Conservation (phyloP, 2,113 vertebrate genomes). For the Crotalus helleri region DNA sequence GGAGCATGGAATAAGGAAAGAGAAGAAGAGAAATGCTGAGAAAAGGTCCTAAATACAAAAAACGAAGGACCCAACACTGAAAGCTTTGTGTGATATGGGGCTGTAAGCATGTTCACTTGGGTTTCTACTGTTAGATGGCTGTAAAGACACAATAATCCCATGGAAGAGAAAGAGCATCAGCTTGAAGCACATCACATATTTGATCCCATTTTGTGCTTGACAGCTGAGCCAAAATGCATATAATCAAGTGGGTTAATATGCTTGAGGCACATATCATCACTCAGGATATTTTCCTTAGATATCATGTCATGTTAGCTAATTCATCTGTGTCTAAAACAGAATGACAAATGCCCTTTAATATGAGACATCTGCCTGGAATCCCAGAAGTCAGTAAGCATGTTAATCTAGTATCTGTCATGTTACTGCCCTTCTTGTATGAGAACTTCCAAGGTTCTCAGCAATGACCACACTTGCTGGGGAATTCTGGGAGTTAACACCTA, state of each 20-base stretch:
- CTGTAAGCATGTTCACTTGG: not conserved
- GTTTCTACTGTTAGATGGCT: not conserved
- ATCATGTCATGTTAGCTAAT: not conserved
- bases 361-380: not conserved
- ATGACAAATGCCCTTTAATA: not conserved
- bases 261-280: not conserved
- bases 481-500: not conserved
- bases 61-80: not conserved
- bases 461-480: not conserved
- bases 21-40: not conserved
- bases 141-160: not conserved
- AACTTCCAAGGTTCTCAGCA: not conserved
- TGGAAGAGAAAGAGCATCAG: not conserved
- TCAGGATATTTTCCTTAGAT: not conserved
- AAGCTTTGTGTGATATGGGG: not conserved
- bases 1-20: too few species aligned
- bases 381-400: not conserved
- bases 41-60: not conserved
- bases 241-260: not conserved
- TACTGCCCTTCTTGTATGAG: not conserved
- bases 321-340: not conserved
- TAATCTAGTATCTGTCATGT: not conserved
- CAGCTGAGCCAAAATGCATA: not conserved
- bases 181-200: not conserved
- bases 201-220: not conserved